Evolutionary conservation across 2,888 invertebrate species (phyloP), one percentile per base, ranked within the genome.

Genomic region (Thysanoteuthis rhombus): DNA sequence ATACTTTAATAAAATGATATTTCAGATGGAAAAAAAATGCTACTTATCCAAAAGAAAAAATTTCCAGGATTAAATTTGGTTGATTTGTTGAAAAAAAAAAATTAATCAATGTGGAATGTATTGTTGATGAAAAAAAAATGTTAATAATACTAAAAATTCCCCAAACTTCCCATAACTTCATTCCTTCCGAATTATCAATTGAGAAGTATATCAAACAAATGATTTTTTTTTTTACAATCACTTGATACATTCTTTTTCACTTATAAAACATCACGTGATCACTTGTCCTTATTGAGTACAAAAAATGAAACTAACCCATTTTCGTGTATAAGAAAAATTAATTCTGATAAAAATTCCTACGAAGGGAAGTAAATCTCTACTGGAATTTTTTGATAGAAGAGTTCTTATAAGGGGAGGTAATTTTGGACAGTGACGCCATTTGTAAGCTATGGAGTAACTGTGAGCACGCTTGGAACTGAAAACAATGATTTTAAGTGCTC

Each of bases 401-500:
- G 90, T 90, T 90, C 90, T 2, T 39, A 39, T 38, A 90, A 90
- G 32, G 90, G 90, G 90, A 90, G 40, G 39, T 90, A 90, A 90
- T 28, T 90, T 28, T 90, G 39, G 58, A 40, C 90, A 39, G 39
- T 39, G 90, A 40, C 90, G 90, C 90, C 90, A 90, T 90, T 90
- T 90, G 90, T 40, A 90, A 39, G 90, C 40, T 90, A 90, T 90
- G 90, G 25, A 25, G 38, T 42, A 39, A 28, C 39, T 90, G 90
- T 90, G 40, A 90, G 40, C 90, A 90, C 90, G 90, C 90, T 90
- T 40, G 39, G 39, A 90, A 90, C 38, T 90, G 25, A 90, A 90
- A 90, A 90, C 90, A 90, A 90, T 90, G 90, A 90, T 42, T 90
- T 42, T 90, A 42, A 90, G 90, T 90, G 40, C 40, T 90, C 25